Conservation (phyloP, 53 echinoderm and acorn worm genomes). For the Henricia sp. region DNA sequence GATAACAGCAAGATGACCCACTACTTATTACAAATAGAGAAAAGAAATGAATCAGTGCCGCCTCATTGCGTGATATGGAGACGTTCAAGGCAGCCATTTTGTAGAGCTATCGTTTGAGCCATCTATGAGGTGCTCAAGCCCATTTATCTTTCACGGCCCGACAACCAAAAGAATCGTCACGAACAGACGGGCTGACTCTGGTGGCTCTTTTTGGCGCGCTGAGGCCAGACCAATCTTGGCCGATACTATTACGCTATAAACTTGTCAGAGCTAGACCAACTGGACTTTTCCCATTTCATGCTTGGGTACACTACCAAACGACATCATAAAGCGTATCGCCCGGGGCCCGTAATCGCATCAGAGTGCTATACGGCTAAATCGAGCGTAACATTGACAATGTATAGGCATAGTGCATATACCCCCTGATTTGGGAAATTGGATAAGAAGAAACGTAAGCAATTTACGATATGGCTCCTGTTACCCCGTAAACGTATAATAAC, state of each 20-base stretch:
- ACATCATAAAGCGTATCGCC: not conserved
- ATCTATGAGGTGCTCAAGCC: not conserved
- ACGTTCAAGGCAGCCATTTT: not conserved
- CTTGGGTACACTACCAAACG: slow-evolving; percentile 15
- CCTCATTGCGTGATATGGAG: not conserved
- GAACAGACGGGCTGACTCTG: too few relatives aligned
- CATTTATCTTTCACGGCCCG: slow-evolving; percentile 43
- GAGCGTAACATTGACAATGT: slow-evolving; percentile 14
- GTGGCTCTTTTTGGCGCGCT: not conserved
- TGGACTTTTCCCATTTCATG: slow-evolving; percentile 44
- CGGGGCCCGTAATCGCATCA: slow-evolving; percentile 10
- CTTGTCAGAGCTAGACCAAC: not conserved
- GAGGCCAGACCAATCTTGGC: slow-evolving; percentile 24
- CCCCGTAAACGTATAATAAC: too few relatives aligned
- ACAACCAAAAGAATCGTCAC: not conserved
- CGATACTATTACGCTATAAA: not conserved
- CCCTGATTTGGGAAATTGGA: too few relatives aligned
- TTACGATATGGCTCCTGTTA: too few relatives aligned
- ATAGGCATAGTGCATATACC: too few relatives aligned
- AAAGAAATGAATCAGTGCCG: slow-evolving; percentile 47
- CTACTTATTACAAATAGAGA: slow-evolving; percentile 45
- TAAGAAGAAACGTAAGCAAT: too few relatives aligned
- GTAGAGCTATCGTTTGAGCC: not conserved
- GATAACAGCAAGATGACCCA: slow-evolving; percentile 21
- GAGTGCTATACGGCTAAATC: not conserved